phyloP scores from a whole-genome alignment of 2,113 vertebrate genomes.

The Prinia subflava region DNA sequence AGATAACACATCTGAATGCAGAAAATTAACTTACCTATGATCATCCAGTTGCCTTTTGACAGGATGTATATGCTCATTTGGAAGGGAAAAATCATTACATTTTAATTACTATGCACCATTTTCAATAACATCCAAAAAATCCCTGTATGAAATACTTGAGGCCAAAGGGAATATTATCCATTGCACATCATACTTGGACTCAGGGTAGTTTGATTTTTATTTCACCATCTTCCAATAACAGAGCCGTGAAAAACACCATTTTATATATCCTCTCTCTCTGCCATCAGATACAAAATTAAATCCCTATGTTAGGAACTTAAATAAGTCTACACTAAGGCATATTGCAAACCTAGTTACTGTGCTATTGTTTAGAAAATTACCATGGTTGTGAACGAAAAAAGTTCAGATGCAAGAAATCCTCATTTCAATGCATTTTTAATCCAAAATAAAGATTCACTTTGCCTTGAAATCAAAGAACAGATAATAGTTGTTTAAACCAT shows the following conservation, averaged over 20 bases:
- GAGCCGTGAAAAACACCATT: neutral
- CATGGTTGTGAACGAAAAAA: neutral
- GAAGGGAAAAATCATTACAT: neutral
- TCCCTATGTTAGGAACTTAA: slow-evolving; percentile 22
- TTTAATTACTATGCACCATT: slow-evolving; percentile 39
- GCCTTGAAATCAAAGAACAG: neutral
- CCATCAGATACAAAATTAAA: slow-evolving; percentile 25
- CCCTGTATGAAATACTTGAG: neutral
- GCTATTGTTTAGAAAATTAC: slow-evolving; percentile 29
- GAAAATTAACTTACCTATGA: slow-evolving; percentile 53
- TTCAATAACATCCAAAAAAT: neutral
- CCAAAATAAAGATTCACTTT: neutral
- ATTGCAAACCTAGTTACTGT: slow-evolving; percentile 20
- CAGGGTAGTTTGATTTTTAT: neutral
- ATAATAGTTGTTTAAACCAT: neutral
- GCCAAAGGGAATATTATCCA: neutral
- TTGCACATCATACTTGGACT: neutral
- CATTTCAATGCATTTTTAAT: neutral
- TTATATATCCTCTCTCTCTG: neutral
- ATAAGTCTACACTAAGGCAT: slow-evolving; percentile 5
- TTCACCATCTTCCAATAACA: slow-evolving; percentile 17
- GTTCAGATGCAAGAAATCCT: neutral
- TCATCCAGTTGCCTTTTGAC: slow-evolving; percentile 23
- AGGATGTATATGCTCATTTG: neutral
- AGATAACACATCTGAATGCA: slow-evolving; percentile 45